Percentiles rank a stretch among this genome's conserved stretches.
phyloP scores from a whole-genome alignment of 1,140 invertebrate genomes.

The Drosophila nigrodunni region DNA sequence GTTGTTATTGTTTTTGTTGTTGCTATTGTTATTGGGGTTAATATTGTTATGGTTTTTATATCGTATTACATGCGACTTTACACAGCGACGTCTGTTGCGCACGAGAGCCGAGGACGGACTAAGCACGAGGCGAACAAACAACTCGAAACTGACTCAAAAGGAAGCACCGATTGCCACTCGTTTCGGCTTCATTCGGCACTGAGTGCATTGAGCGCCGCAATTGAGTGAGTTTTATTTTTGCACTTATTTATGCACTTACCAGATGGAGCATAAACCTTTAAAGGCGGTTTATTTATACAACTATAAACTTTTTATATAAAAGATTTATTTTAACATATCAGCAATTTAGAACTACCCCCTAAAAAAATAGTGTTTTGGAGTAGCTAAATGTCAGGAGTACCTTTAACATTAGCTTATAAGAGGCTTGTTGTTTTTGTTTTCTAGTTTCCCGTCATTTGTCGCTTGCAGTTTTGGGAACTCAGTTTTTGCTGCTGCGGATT shows the following conservation, averaged over 20 bases:
- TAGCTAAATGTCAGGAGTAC: not conserved
- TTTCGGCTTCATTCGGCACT: slow-evolving; percentile 31
- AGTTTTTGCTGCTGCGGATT: slow-evolving; percentile 29
- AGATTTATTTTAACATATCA: not conserved
- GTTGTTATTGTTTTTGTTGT: slow-evolving; percentile 12
- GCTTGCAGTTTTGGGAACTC: slow-evolving; percentile 60
- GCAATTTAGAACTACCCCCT: not conserved
- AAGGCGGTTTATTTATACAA: not conserved
- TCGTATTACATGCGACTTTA: slow-evolving; percentile 29
- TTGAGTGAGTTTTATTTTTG: slow-evolving; percentile 48
- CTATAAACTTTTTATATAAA: not conserved
- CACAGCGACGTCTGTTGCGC: slow-evolving; percentile 60
- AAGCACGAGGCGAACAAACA: slow-evolving; percentile 25
- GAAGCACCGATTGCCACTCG: slow-evolving; percentile 32
- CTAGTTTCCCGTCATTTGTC: slow-evolving; percentile 48
- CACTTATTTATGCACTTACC: not conserved
- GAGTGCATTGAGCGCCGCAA: slow-evolving; percentile 18
- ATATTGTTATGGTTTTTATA: slow-evolving; percentile 14
- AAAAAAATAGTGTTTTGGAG: not conserved
- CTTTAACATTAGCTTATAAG: not conserved
- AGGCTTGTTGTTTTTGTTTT: slow-evolving; percentile 4
- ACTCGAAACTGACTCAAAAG: slow-evolving; percentile 36
- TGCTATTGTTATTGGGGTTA: slow-evolving; percentile 28
- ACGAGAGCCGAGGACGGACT: slow-evolving; percentile 81
- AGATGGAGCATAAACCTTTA: too few species aligned